A percentile compares a stretch with the other conserved stretches of the same genome.
phyloP scores from a whole-genome alignment of 1,140 invertebrate species.

The Laodelphax striatellus region DNA sequence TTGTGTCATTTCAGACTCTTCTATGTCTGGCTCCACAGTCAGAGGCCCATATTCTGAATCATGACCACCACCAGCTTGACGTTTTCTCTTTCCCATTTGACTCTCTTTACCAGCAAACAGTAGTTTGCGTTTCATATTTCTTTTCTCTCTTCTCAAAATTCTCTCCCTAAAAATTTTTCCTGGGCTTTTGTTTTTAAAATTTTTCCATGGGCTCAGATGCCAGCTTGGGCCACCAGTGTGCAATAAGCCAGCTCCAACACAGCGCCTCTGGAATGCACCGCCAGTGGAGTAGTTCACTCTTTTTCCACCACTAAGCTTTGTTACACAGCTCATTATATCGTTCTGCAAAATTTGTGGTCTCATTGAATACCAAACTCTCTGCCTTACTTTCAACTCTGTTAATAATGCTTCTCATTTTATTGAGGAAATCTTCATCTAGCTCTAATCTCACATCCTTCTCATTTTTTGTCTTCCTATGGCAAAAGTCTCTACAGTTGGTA shows the following conservation, averaged over 20 bases:
- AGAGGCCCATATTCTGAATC: not conserved
- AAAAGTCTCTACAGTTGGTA: not conserved
- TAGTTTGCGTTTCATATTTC: not conserved
- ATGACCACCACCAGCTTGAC: not conserved
- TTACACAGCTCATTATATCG: not conserved
- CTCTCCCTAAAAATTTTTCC: not conserved
- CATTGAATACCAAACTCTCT: not conserved
- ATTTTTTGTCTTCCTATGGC: not conserved
- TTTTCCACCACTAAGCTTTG: conserved; percentile 2
- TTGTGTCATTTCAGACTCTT: not conserved
- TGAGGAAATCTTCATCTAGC: not conserved
- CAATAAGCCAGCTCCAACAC: not conserved
- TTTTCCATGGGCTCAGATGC: conserved; percentile 1
- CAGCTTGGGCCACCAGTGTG: not conserved
- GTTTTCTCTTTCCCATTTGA: not conserved
- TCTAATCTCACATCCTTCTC: not conserved
- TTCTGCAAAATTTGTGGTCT: not conserved
- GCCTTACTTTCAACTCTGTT: not conserved
- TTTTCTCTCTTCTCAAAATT: not conserved
- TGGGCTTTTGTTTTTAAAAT: not conserved
- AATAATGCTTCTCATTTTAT: not conserved
- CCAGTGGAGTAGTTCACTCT: not conserved
- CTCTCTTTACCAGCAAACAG: not conserved
- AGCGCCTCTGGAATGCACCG: not conserved
- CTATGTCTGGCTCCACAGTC: not conserved